Percentiles rank a stretch among this genome's conserved stretches.
phyloP scores from a whole-genome alignment of 2,113 vertebrate species.

The Neolamprologus kungweensis region DNA sequence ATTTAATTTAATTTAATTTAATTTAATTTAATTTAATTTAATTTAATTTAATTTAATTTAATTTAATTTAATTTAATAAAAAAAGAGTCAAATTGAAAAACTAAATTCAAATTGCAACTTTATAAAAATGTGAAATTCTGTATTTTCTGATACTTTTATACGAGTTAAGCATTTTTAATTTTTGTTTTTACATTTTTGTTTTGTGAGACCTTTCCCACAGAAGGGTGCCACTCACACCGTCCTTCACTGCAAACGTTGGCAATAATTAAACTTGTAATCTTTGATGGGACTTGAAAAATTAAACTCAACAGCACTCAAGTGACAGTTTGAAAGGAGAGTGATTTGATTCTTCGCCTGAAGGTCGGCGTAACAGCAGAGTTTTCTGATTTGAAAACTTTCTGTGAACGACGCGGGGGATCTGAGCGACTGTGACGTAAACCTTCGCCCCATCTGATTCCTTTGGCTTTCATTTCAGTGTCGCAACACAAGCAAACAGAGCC shows the following conservation, averaged over 20 bases:
- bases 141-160: background rate
- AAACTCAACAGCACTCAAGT: background rate
- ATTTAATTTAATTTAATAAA: background rate
- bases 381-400: background rate
- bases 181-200: background rate
- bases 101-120: background rate
- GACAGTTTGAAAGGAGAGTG: background rate
- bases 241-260: background rate
- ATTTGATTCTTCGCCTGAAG: background rate
- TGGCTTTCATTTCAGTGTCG: background rate
- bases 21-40: background rate
- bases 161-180: fast-evolving
- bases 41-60: background rate
- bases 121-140: background rate
- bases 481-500: background rate
- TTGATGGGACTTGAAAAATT: background rate
- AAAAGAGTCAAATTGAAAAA: background rate
- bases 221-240: background rate
- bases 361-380: background rate
- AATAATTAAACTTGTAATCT: slow-evolving; percentile 15
- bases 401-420: background rate
- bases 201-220: background rate
- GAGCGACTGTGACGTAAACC: background rate
- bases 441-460: background rate
- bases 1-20: background rate